These are phyloP conservation scores for Strongylocentrotus purpuratus DNA, from an alignment of 35 echinoderm and acorn worm species.

Conservation along the genomic window DNA sequence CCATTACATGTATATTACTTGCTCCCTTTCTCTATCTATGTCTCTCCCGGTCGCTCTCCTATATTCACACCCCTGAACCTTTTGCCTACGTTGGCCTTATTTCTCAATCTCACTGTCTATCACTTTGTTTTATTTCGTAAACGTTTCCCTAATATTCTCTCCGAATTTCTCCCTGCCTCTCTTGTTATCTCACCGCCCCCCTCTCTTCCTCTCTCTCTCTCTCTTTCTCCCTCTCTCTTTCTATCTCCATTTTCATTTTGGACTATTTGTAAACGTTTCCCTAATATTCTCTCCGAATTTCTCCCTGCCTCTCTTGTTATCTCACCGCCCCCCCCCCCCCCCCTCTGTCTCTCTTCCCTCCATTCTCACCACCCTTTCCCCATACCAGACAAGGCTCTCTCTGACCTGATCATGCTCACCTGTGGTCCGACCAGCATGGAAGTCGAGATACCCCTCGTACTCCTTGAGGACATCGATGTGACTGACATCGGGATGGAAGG, in stretches of 20 bases:
- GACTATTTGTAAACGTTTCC: background rate
- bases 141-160: background rate
- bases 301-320: too few relatives aligned
- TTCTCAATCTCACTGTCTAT: background rate
- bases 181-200: too few relatives aligned
- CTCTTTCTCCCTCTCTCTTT: too few relatives aligned
- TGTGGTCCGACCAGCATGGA: slow-evolving; percentile 41
- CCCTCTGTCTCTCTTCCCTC: background rate
- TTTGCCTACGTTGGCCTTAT: background rate
- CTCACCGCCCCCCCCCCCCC: background rate
- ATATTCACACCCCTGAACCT: background rate
- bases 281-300: background rate
- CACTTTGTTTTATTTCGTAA: background rate
- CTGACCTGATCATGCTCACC: slow-evolving; percentile 41
- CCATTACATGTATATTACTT: too few relatives aligned
- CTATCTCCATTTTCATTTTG: too few relatives aligned
- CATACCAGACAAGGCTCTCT: background rate
- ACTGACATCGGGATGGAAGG: slow-evolving; percentile 9
- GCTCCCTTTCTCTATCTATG: too few relatives aligned
- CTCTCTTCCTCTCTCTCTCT: too few relatives aligned
- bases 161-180: too few relatives aligned
- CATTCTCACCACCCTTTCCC: background rate
- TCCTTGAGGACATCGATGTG: slow-evolving; percentile 1
- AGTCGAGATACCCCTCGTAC: background rate
- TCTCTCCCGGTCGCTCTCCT: too few relatives aligned